phyloP scores from a whole-genome alignment of 2,888 invertebrate genomes.

The Tetanocera ferruginea region DNA sequence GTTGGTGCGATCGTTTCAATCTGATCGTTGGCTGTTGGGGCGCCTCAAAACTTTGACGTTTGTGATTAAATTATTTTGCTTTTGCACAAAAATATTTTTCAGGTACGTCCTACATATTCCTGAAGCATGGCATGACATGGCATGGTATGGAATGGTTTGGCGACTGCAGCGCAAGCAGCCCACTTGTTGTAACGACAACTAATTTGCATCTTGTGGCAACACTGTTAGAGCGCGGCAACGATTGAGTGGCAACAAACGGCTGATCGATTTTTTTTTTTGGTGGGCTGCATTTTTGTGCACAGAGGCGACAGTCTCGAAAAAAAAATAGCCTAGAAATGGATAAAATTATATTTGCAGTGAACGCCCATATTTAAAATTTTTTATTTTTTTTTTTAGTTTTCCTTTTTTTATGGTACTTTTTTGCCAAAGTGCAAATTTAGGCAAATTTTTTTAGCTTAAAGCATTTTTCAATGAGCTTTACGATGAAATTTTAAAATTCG shows the following conservation, averaged over 20 bases:
- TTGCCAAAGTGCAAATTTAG: background rate
- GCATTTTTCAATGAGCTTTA: background rate
- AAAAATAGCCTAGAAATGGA: background rate
- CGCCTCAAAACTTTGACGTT: slow-evolving; percentile 44
- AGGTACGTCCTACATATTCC: slow-evolving; percentile 10
- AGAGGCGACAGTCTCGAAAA: background rate
- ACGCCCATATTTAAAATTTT: slow-evolving; percentile 7
- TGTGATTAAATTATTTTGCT: slow-evolving; percentile 33
- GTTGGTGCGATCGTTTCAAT: slow-evolving; percentile 10
- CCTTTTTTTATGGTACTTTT: background rate
- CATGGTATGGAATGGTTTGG: background rate
- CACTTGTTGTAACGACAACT: slow-evolving; percentile 10
- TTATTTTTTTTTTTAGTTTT: too few relatives aligned
- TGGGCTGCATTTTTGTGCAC: background rate
- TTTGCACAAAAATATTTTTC: background rate
- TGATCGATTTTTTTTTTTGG: background rate
- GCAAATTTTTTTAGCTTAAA: background rate
- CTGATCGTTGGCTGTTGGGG: slow-evolving; percentile 35
- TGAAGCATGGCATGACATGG: too few relatives aligned
- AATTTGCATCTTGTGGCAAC: slow-evolving; percentile 23
- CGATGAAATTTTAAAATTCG: background rate
- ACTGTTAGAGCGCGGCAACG: background rate
- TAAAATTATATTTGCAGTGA: slow-evolving; percentile 1
- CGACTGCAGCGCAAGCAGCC: background rate
- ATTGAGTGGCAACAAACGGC: background rate